These are phyloP conservation scores for Drosophila pallidifrons DNA, from an alignment of 1,140 invertebrate genomes.

Conservation along the genomic window DNA sequence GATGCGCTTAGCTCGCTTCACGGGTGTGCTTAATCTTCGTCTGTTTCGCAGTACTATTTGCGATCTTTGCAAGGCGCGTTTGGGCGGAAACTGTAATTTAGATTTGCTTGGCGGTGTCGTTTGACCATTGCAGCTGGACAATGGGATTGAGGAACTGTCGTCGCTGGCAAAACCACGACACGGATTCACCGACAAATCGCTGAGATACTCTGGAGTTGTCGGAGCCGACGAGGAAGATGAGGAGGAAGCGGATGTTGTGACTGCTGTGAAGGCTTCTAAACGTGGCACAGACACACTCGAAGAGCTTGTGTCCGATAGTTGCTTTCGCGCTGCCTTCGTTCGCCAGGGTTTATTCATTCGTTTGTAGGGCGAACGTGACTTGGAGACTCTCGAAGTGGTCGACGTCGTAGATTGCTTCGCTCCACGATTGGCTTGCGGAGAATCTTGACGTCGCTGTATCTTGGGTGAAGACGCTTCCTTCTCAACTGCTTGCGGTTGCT, in stretches of 20 bases:
- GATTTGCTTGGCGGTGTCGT: not conserved
- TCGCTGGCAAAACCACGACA: conserved; percentile 61
- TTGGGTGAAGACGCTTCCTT: conserved; percentile 37
- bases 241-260: not conserved
- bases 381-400: not conserved
- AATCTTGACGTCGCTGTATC: conserved; percentile 29
- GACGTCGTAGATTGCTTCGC: conserved; percentile 4
- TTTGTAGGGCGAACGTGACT: conserved; percentile 7
- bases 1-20: conserved; percentile 32
- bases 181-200: conserved; percentile 62
- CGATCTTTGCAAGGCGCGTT: not conserved
- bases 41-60: conserved; percentile 26
- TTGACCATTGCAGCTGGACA: not conserved
- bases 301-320: conserved; percentile 47
- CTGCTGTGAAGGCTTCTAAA: not conserved
- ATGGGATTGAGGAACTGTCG: conserved; percentile 28
- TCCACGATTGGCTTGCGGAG: conserved; percentile 1
- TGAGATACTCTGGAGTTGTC: conserved; percentile 35
- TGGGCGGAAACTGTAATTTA: conserved; percentile 44
- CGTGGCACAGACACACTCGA: not conserved
- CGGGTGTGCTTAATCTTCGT: conserved; percentile 26
- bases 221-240: conserved; percentile 3
- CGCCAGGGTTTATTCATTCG: conserved; percentile 54
- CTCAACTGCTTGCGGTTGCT: conserved; percentile 4
- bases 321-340: conserved; percentile 71